Evolutionary conservation across 2,113 vertebrate species (phyloP), one percentile per base, ranked within the genome.

Genomic region (Psammodynastes pulverulentus): DNA sequence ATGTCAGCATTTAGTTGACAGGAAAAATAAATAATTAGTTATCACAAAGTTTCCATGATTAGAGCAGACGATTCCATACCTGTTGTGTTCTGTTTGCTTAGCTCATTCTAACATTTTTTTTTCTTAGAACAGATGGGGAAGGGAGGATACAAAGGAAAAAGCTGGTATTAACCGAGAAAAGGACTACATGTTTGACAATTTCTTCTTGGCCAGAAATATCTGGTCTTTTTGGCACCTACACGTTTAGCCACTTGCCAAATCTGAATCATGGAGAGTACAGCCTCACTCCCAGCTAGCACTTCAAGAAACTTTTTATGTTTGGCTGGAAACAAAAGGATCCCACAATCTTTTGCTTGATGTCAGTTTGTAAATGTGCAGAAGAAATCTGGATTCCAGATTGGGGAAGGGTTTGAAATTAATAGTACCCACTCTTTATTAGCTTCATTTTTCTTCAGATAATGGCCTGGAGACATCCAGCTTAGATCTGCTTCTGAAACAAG

Each of bases 11-110:
- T 79, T 58, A 52, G 90, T 92, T 90, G 93, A 84, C 87, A 94
- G 72, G 91, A 92, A 92, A 89, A 93, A 0, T 15, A 93, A 88
- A 88, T 87, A 90, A 96, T 95, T 91, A 96, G 86, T 88, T 94
- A 58, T 93, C 58, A 46, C 26, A 90, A 88, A 89, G 45, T 89
- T 96, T 94, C 84, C 94, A 90, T 5, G 96, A 97, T 97, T 95
- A 54, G 12, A 95, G 94, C 90, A 95, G 88, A 54, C 43, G 51
- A 54, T 39, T 89, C 46, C 43, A 24, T 62, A 94, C 93, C 91
- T 3, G 24, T 94, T 92, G 39, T 84, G 90, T 91, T 94, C 72
- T 93, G 46, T 21, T 94, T 94, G 45, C 34, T 94, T 95, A 85
- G 91, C 39, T 91, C 48, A 91, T 93, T 92, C 3, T 72, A 92